Evolutionary conservation across 2,797 vertebrate species (phyloP), one percentile per base, ranked within the genome.

Genomic region (Malacoraja senta): DNA sequence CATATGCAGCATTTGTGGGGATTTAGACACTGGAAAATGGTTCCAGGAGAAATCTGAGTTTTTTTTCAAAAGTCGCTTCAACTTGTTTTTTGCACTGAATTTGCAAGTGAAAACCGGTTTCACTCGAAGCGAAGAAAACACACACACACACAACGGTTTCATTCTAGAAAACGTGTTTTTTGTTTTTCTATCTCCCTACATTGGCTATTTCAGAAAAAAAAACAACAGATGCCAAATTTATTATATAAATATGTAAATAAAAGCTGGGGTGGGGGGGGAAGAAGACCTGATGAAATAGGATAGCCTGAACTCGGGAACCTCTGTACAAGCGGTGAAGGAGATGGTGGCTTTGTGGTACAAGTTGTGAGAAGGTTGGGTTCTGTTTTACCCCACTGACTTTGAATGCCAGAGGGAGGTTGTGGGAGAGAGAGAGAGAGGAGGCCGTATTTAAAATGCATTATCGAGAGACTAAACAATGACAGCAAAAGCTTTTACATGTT

Each of bases 21-120:
- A 88, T 74, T 58, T 76, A 93, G 95, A 93, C 94, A 94, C 95
- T 96, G 95, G 94, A 94, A 53, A 95, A 61, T 95, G 95, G 93
- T 94, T 94, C 94, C 94, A 94, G 94, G 94, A 93, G 44, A 44
- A 44, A 71, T 71, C 93, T 92, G 93, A 63, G 15, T 61, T 61
- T 78, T 91, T 92, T 91, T 63, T 4, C 44, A 92, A 92, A 71
- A 12, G 29, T 92, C 53, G 90, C 71, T 92, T 92, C 21, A 53
- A 71, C 90, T 92, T 74, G 90, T 92, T 92, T 92, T 53, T 76
- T 92, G 90, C 90, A 92, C 90, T 92, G 90, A 92, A 92, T 76
- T 76, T 76, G 90, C 90, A 53, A 76, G 90, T 92, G 90, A 74
- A 74, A 53, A 74, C 35, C 29, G 1, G 71, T 58, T 53, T 92